Conservation (phyloP, 2,797 vertebrate species). For the Gorsachius magnificus region DNA sequence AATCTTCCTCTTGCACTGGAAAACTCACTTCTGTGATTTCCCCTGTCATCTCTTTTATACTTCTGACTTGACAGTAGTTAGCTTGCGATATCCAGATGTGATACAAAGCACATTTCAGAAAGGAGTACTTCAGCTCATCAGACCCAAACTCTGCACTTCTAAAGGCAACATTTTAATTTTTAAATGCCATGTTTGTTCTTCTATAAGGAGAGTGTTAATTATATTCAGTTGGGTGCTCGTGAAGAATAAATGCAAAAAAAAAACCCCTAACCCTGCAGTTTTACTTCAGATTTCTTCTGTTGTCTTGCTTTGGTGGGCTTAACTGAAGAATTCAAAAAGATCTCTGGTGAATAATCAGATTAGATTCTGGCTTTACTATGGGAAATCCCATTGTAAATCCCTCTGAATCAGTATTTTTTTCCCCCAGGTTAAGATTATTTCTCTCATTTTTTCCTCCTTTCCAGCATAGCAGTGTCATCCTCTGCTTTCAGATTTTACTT, state of each 20-base stretch:
- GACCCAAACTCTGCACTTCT: background rate
- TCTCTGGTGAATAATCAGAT: background rate
- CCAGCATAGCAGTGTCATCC: background rate
- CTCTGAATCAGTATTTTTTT: background rate
- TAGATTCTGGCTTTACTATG: background rate
- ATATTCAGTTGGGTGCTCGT: background rate
- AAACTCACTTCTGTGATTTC: background rate
- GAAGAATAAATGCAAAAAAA: background rate
- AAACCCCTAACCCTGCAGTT: fast-evolving
- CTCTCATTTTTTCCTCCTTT: background rate
- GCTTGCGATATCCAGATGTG: background rate
- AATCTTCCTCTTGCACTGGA: background rate
- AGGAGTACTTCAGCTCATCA: background rate
- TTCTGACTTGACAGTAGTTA: background rate
- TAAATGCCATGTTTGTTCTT: background rate
- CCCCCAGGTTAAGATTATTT: background rate
- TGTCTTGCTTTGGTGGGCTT: background rate
- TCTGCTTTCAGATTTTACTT: background rate
- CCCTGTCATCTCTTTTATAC: background rate
- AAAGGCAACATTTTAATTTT: background rate
- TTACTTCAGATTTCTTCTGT: background rate
- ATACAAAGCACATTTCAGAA: background rate
- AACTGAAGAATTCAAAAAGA: background rate
- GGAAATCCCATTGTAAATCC: background rate
- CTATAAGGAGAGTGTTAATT: background rate